A percentile compares a stretch with the other conserved stretches of the same genome.
Conservation (phyloP, 2,888 invertebrate species). For the Halictus quadricinctus region DNA sequence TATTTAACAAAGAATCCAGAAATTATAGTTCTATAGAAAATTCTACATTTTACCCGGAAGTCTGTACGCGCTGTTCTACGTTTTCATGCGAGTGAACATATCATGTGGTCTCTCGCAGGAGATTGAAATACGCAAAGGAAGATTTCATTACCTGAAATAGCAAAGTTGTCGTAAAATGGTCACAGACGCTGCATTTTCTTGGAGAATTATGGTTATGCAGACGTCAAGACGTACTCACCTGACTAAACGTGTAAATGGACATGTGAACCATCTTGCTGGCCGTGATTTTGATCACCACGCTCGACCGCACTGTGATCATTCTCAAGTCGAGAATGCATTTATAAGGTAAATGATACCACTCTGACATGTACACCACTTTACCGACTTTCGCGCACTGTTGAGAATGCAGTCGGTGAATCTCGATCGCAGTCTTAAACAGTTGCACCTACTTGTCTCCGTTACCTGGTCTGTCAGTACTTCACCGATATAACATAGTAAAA, state of each 20-base stretch:
- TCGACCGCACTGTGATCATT: conserved; percentile 69
- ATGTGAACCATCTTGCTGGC: conserved; percentile 74
- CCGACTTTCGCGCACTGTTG: conserved; percentile 72
- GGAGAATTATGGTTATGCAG: accelerated
- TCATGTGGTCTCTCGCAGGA: conserved; percentile 36
- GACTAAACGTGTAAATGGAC: conserved; percentile 71
- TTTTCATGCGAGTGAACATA: too few species aligned
- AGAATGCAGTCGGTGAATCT: conserved; percentile 15
- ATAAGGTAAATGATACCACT: conserved; percentile 73
- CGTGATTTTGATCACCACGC: conserved; percentile 67
- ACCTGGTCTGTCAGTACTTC: conserved; percentile 64
- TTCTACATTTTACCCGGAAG: neutral
- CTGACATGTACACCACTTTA: conserved; percentile 70
- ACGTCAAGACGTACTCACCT: conserved; percentile 64
- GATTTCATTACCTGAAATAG: conserved; percentile 55
- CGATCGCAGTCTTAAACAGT: neutral
- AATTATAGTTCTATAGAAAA: neutral
- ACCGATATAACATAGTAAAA: conserved; percentile 64
- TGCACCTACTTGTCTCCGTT: conserved; percentile 9
- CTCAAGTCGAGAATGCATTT: conserved; percentile 67
- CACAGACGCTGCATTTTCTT: neutral
- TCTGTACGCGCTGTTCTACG: neutral
- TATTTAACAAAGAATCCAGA: neutral
- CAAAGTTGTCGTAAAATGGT: neutral
- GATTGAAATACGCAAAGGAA: conserved; percentile 53